Percentiles rank a stretch among this genome's conserved stretches.
Conservation (phyloP, 2,888 invertebrate genomes). For the Callyntrura guangdongensis region DNA sequence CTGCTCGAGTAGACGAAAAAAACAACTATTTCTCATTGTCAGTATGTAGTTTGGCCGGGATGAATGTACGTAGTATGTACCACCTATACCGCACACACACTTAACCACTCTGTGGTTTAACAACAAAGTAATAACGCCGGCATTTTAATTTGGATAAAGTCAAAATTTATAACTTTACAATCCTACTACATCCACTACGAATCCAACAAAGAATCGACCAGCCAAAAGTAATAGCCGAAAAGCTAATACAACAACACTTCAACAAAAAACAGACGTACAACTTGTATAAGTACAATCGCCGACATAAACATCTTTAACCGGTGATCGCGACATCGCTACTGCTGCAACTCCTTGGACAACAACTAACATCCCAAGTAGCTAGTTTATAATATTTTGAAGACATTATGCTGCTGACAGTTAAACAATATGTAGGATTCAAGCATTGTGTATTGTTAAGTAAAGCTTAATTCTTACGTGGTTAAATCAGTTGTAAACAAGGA, state of each 20-base stretch:
- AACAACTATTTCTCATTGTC: conserved; percentile 1
- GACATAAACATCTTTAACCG: background rate
- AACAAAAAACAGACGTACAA: background rate
- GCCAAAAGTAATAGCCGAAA: background rate
- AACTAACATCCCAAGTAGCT: background rate
- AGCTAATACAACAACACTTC: background rate
- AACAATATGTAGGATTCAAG: conserved; percentile 44
- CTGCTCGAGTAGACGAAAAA: background rate
- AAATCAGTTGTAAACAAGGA: conserved; percentile 29
- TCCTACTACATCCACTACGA: background rate
- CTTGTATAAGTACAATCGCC: background rate
- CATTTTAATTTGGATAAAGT: conserved; percentile 30
- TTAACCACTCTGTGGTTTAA: conserved; percentile 5
- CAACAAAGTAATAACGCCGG: conserved; percentile 21
- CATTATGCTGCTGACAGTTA: background rate
- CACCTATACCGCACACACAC: background rate
- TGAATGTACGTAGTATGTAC: background rate
- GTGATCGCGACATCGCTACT: background rate
- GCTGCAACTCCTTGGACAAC: background rate
- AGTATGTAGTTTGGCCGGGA: background rate
- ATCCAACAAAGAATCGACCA: conserved; percentile 5
- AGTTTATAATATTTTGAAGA: background rate
- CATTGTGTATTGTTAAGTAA: background rate
- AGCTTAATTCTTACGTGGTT: conserved; percentile 29
- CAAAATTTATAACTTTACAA: conserved; percentile 18